Conservation (phyloP, 2,113 vertebrate species). For the Penelope pileata region DNA sequence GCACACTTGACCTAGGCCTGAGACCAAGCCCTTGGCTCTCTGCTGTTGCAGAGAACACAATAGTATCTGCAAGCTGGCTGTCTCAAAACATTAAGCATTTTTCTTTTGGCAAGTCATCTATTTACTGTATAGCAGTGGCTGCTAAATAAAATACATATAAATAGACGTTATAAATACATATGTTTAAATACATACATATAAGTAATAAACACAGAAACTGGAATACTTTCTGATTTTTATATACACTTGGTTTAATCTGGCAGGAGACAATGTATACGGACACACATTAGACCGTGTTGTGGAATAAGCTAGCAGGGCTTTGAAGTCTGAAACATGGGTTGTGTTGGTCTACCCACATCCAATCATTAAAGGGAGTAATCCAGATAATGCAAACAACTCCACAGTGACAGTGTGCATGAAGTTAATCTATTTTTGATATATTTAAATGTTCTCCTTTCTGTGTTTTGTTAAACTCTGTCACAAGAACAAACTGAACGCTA, state of each 20-base stretch:
- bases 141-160: neutral
- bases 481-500: neutral
- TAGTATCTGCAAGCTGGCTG: neutral
- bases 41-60: neutral
- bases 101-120: neutral
- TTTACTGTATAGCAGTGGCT: neutral
- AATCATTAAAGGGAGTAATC: neutral
- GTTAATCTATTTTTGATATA: neutral
- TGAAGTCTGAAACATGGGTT: neutral
- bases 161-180: neutral
- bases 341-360: neutral
- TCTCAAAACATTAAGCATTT: neutral
- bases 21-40: neutral
- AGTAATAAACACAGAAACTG: neutral
- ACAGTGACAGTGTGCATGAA: neutral
- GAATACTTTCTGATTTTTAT: neutral
- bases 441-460: neutral
- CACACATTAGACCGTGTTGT: neutral
- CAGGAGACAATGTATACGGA: neutral
- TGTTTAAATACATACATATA: neutral
- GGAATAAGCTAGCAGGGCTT: neutral
- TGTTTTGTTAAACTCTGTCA: neutral
- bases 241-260: neutral
- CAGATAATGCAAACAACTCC: neutral
- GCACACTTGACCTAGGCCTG: neutral